Conservation (phyloP, 2,113 vertebrate species). For the Martes martes region DNA sequence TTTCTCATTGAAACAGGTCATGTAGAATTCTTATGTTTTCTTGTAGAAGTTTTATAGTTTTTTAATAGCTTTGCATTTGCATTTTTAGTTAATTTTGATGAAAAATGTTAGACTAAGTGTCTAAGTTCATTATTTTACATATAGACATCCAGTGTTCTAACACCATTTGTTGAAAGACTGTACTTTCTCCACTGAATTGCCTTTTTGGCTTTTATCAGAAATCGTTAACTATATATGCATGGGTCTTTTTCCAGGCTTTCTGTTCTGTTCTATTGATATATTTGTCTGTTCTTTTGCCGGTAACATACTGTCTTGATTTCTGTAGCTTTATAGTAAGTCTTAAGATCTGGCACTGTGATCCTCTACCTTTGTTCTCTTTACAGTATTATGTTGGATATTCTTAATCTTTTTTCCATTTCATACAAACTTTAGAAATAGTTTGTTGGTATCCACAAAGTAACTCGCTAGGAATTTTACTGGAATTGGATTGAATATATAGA, state of each 20-base stretch:
- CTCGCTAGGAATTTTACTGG: background rate
- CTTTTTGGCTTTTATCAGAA: background rate
- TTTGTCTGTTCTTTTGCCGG: background rate
- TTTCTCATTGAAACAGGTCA: background rate
- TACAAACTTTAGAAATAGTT: background rate
- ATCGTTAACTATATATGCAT: background rate
- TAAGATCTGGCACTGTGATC: background rate
- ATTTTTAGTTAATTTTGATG: constrained; percentile 21
- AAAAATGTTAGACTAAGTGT: background rate
- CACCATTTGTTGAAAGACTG: background rate
- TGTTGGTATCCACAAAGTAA: background rate
- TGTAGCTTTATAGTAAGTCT: background rate
- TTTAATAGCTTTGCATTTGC: background rate
- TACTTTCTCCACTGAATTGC: background rate
- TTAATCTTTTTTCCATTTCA: background rate
- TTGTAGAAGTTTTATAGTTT: background rate
- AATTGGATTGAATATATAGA: background rate
- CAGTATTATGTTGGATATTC: background rate
- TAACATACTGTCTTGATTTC: background rate
- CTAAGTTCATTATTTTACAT: background rate
- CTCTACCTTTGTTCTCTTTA: background rate
- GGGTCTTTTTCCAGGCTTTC: background rate
- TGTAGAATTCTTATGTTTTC: background rate
- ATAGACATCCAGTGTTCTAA: background rate
- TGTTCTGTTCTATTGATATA: background rate